Percentiles rank a stretch among this genome's conserved stretches.
Evolutionary conservation across 2,797 vertebrate species (phyloP).

Genomic region (Vipera latastei): DNA sequence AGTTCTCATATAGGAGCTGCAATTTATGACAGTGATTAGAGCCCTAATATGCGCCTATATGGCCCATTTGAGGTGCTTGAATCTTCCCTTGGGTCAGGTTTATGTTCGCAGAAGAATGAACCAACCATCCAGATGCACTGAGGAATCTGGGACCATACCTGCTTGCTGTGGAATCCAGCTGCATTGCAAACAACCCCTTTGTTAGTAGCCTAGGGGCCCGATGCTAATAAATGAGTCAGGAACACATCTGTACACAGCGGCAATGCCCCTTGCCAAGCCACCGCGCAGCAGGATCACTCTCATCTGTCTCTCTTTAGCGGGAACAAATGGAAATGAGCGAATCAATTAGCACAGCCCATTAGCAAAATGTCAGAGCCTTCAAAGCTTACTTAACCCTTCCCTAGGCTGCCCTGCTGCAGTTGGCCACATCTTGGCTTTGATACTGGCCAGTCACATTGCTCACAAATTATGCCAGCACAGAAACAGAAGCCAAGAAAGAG

Average conservation of each 20-base stretch:
- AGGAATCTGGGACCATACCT: background rate
- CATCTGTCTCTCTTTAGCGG: conserved; percentile 81
- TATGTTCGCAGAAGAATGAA: background rate
- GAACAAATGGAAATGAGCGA: conserved; percentile 80
- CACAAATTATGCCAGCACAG: background rate
- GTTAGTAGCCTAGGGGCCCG: conserved; percentile 48
- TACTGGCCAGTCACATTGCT: background rate
- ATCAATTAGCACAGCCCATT: conserved; percentile 80
- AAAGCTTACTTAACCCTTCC: conserved; percentile 73
- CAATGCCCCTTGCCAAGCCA: conserved; percentile 73
- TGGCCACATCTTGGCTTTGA: background rate
- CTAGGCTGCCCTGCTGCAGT: conserved; percentile 36
- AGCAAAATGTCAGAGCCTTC: conserved; percentile 75
- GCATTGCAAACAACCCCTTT: conserved; percentile 10
- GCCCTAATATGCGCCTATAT: background rate
- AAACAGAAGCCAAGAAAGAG: background rate
- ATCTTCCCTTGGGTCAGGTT: background rate
- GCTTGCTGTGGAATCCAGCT: background rate
- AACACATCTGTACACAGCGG: conserved; percentile 78
- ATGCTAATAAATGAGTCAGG: conserved; percentile 62
- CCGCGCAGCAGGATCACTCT: conserved; percentile 76
- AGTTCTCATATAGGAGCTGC: background rate
- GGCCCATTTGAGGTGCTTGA: background rate
- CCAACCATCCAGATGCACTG: background rate
- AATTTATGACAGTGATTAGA: background rate